phyloP scores from a whole-genome alignment of 1,140 invertebrate genomes.

The Heterodera carotae region DNA sequence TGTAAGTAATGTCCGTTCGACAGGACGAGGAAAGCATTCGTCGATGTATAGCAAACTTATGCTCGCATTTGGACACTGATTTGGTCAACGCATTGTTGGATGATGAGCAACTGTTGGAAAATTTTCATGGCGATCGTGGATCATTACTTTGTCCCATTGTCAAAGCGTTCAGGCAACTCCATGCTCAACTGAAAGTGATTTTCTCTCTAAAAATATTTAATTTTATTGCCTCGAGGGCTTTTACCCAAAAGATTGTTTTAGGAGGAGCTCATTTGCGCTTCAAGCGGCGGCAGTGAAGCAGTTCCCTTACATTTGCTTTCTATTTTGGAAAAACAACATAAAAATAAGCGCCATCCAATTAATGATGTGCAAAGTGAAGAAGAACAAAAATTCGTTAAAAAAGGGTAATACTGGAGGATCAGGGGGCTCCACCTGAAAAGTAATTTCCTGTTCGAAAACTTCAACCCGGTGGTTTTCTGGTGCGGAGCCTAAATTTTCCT shows the following conservation, averaged over 20 bases:
- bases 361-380: neutral
- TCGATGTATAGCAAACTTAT: neutral
- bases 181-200: neutral
- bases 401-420: no score
- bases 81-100: neutral
- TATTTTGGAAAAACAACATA: neutral
- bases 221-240: neutral
- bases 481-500: no score
- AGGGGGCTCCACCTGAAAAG: no score
- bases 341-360: neutral
- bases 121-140: neutral
- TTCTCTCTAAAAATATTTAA: neutral
- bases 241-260: neutral
- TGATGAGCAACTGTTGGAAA: neutral
- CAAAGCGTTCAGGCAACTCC: neutral
- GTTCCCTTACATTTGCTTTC: neutral
- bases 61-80: neutral
- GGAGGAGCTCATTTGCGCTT: slow-evolving; percentile 17
- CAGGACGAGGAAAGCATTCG: neutral
- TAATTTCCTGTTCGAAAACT: no score
- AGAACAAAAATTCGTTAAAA: neutral
- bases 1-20: neutral
- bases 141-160: neutral
- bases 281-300: no score
- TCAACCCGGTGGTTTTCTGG: no score